Evolutionary conservation across 2,113 vertebrate species (phyloP), one percentile per base, ranked within the genome.

Genomic region (Pollachius pollachius): DNA sequence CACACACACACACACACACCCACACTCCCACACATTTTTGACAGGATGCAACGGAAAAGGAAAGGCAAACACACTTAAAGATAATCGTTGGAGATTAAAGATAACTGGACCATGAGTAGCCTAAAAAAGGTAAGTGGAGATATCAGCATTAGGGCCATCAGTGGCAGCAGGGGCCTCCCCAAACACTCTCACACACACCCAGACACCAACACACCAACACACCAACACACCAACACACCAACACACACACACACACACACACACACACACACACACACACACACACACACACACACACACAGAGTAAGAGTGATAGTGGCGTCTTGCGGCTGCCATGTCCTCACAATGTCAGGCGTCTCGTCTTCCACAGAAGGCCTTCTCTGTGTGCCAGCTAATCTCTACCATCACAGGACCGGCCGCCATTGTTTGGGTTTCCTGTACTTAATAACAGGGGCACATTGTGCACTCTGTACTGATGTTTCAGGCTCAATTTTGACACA

Each of bases 351-450:
- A 58, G 64, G 70, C 21, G 56, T 87, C 81, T 91, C 89, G 68
- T 87, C 74, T 89, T 91, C 77, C 86, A 76, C 68, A 68, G 66
- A n/a, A 27, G 65, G 69, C 81, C 72, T 5, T 81, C 75, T 86
- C 73, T 70, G 77, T 60, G 67, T 84, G 82, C 82, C 84, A 83
- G 77, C 48, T 85, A 82, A 84, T 86, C 87, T 88, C 77, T 57
- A 75, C 69, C 83, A 81, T 88, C 84, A 81, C 68, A 78, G 76
- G 23, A 67, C 16, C 6, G 21, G 61, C 73, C 25, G 72, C 77
- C 69, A 87, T 89, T 90, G 85, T 89, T 58, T 59, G 69, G 78
- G 54, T 87, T 88, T 89, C 83, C 88, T 87, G 77, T 56, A 67
- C 76, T 88, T 89, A 87, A 90, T 90, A 79, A 79, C 74, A 11